Evolutionary conservation across 1,140 invertebrate species (phyloP), one percentile per base, ranked within the genome.

Genomic region (Neoseiulus cucumeris): DNA sequence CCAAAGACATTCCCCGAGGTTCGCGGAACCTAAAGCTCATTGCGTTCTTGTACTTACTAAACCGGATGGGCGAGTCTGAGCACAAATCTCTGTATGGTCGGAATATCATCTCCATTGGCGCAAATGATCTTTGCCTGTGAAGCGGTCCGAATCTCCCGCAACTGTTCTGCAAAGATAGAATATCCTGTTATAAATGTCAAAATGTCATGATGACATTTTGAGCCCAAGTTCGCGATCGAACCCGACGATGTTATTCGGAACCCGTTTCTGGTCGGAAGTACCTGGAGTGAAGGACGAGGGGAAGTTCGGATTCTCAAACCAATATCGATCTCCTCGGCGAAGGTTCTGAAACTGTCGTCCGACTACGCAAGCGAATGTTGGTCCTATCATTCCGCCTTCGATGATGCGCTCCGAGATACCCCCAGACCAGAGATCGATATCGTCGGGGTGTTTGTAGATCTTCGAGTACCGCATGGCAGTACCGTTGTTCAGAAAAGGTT

Each of bases 281-380:
- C 65, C 65, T 28, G 7, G 7, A 4, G 67, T 66, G 30, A 71
- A 71, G 14, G 70, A 68, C 22, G 67, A 67, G 2, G 68, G 68
- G 30, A 68, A 64, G 22, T 68, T 44, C 5, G 86, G 85, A 65
- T 93, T 80, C 74, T 96, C 93, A 72, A 91, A 97, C 89, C 91
- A 98, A 75, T 94, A 97, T 72, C 92, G 81, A 75, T 98, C 94
- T 55, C 93, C 94, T 68, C 85, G 79, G 71, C 91, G 76, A 2
- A 82, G 68, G 65, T 75, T 72, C 65, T 74, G 72, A 71, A 83
- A 82, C 68, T 82, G 80, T 65, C 75, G 74, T 9, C 73, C 80
- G 28, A 83, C 75, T 33, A 82, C 74, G 68, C 80, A 82, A 18
- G 76, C 75, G 69, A 81, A 80, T 9, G 91, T 94, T 4, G 91